Evolutionary conservation across 2,113 vertebrate species (phyloP).

Genomic region (Gnathonemus echidnorhynchus): DNA sequence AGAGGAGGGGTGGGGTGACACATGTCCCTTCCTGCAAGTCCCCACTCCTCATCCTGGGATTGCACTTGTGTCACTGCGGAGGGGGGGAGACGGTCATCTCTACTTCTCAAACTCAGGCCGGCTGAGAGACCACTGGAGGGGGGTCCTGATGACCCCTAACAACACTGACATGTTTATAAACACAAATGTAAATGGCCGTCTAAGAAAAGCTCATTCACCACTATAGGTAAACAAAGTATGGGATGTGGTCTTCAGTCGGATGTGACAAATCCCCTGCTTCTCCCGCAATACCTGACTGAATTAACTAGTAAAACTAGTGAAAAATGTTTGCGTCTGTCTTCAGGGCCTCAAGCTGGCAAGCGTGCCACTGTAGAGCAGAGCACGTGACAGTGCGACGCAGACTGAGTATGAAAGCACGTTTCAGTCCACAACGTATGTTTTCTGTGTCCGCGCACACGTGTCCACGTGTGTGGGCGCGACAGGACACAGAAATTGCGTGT

Average conservation of each 20-base stretch:
- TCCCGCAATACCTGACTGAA: background rate
- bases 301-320: background rate
- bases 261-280: background rate
- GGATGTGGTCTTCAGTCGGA: background rate
- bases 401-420: background rate
- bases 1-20: background rate
- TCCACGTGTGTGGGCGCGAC: background rate
- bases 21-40: background rate
- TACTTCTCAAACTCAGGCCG: background rate
- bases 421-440: background rate
- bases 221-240: conserved; percentile 20
- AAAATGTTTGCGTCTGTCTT: conserved; percentile 5
- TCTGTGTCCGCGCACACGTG: background rate
- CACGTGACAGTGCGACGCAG: background rate
- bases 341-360: background rate
- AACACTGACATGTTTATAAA: conserved; percentile 32
- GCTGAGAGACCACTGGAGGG: background rate
- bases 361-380: background rate
- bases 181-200: conserved; percentile 23
- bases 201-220: conserved; percentile 25
- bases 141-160: background rate
- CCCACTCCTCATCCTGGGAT: background rate
- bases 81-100: background rate
- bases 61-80: background rate
- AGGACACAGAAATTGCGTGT: background rate